phyloP scores from a whole-genome alignment of 2,113 vertebrate species.

The Polypterus senegalus region DNA sequence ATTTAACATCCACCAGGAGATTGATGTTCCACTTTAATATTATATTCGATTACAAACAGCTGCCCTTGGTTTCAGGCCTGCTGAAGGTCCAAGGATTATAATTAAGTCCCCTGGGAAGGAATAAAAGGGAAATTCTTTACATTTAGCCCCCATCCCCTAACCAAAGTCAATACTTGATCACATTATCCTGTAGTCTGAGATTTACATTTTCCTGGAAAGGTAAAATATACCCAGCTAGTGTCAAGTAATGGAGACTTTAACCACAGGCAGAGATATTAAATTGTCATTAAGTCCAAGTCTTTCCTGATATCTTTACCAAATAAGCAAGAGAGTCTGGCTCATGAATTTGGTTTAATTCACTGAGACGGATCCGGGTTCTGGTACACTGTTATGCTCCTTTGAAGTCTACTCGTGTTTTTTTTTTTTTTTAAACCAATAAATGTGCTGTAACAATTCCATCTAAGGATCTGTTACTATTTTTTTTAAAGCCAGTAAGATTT shows the following conservation, averaged over 20 bases:
- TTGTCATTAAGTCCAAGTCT: slow-evolving; percentile 8
- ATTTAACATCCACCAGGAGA: no score
- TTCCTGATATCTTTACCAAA: no score
- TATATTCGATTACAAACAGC: background rate
- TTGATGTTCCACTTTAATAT: no score
- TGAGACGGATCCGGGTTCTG: no score
- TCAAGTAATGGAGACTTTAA: slow-evolving; percentile 1
- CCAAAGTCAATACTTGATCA: background rate
- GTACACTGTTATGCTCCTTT: no score
- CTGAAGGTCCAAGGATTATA: background rate
- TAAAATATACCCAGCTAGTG: background rate
- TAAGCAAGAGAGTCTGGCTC: no score
- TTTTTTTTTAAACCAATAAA: no score
- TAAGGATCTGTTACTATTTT: background rate
- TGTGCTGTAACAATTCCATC: no score
- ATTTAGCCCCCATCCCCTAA: background rate
- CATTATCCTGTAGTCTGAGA: background rate
- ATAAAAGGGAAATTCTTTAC: background rate
- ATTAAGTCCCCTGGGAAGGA: background rate
- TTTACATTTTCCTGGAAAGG: slow-evolving; percentile 2
- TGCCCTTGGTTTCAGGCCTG: background rate
- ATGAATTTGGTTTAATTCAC: no score
- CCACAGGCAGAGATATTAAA: slow-evolving; percentile 9
- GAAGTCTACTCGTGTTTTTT: no score
- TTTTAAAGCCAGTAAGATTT: background rate